Percentiles rank a stretch among this genome's conserved stretches.
Conservation (phyloP, 2,888 invertebrate genomes). For the Dermolepida albohirtum region DNA sequence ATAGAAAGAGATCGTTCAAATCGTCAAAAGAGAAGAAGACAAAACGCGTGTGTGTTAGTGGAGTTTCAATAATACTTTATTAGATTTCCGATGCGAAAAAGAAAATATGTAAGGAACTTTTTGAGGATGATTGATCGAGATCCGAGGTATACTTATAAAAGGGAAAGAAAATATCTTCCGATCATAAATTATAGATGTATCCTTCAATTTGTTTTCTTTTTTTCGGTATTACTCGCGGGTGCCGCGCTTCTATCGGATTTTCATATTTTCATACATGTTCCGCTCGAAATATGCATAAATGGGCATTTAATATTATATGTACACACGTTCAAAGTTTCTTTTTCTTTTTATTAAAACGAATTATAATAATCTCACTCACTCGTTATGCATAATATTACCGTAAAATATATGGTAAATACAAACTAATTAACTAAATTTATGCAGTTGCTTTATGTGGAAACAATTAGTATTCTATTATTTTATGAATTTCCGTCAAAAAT, state of each 20-base stretch:
- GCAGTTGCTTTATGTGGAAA: too few species aligned
- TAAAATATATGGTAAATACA: too few species aligned
- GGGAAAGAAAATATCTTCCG: constrained; percentile 3
- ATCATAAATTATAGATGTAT: constrained; percentile 27
- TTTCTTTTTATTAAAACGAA: too few species aligned
- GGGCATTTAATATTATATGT: constrained; percentile 6
- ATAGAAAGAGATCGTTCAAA: too few species aligned
- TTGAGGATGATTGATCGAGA: constrained; percentile 12
- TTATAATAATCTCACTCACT: too few species aligned
- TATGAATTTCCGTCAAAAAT: too few species aligned
- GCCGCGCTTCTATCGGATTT: neutral
- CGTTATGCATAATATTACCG: too few species aligned
- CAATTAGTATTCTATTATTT: too few species aligned
- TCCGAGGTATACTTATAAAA: constrained; percentile 9
- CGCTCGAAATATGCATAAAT: constrained; percentile 1
- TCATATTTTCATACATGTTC: neutral
- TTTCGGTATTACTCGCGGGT: neutral
- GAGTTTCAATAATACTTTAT: constrained; percentile 9
- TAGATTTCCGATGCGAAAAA: constrained; percentile 12
- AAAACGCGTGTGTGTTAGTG: neutral
- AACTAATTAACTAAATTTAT: too few species aligned
- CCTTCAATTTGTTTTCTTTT: constrained; percentile 23
- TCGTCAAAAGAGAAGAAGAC: too few species aligned
- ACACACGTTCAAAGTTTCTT: too few species aligned
- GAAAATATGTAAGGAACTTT: constrained; percentile 7